These are phyloP conservation scores for Procambarus virginalis DNA, from an alignment of 1,140 invertebrate genomes.

Conservation along the genomic window DNA sequence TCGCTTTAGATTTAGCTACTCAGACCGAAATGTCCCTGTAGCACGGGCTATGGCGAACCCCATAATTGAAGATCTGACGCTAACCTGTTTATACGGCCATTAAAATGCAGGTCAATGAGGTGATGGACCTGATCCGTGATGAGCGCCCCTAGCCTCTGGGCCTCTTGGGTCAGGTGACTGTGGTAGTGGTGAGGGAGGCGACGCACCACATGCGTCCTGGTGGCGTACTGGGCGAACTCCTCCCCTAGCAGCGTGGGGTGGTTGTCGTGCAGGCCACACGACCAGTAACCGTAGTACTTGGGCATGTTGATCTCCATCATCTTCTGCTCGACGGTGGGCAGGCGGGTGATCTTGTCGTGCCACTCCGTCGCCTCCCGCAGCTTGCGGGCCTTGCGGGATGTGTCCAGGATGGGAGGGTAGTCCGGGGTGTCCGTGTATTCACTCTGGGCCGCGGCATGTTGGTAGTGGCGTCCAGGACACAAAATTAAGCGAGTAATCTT, in stretches of 20 bases:
- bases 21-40: too few species aligned
- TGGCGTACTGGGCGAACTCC: conserved; percentile 29
- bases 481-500: neutral
- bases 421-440: conserved; percentile 37
- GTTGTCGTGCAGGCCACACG: conserved; percentile 1
- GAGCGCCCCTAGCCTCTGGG: neutral
- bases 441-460: neutral
- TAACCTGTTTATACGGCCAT: conserved; percentile 12
- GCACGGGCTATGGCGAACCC: too few species aligned
- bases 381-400: neutral
- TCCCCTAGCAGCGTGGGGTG: neutral
- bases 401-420: conserved; percentile 30
- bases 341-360: conserved; percentile 34
- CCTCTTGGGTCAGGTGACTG: conserved; percentile 14
- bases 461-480: neutral
- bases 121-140: conserved; percentile 27
- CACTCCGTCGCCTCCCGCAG: conserved; percentile 18
- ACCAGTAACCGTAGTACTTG: conserved; percentile 55
- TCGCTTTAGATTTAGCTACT: too few species aligned
- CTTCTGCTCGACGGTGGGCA: conserved; percentile 58
- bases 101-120: conserved; percentile 26
- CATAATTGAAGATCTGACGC: too few species aligned
- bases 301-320: conserved; percentile 57
- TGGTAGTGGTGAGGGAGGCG: conserved; percentile 27
- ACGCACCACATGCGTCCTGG: conserved; percentile 37